These are phyloP conservation scores for Perodicticus potto DNA, from an alignment of 2,797 vertebrate genomes.

Conservation along the genomic window DNA sequence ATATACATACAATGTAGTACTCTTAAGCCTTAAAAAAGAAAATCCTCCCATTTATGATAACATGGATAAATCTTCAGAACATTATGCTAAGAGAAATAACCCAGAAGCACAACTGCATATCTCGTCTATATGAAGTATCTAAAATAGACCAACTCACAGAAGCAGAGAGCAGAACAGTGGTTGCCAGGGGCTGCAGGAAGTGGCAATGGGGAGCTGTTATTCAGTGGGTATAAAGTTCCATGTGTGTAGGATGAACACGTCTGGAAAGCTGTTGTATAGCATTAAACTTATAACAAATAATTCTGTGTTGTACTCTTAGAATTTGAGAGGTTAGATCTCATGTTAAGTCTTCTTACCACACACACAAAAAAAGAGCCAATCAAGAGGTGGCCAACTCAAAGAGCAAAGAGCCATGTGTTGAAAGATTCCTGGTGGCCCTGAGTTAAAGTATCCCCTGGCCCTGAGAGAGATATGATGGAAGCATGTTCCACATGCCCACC, in stretches of 20 bases:
- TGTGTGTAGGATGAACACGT: too few relatives aligned
- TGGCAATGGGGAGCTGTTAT: background rate
- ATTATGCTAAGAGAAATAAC: background rate
- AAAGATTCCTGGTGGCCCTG: background rate
- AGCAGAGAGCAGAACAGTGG: background rate
- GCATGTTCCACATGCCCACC: background rate
- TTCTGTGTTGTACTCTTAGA: background rate
- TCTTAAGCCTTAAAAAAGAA: background rate
- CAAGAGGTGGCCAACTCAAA: background rate
- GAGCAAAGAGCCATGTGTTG: background rate
- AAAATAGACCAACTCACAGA: background rate
- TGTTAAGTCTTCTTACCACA: background rate
- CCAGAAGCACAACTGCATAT: background rate
- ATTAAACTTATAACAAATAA: background rate
- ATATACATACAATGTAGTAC: background rate
- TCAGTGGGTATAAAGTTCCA: background rate
- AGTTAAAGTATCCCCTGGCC: too few relatives aligned
- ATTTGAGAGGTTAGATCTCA: background rate
- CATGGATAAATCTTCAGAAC: background rate
- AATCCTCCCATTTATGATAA: background rate
- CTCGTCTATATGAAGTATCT: background rate
- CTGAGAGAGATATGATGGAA: background rate
- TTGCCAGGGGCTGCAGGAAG: background rate
- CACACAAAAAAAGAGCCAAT: background rate
- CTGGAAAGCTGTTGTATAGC: background rate